Percentiles rank a stretch among this genome's conserved stretches.
phyloP scores from a whole-genome alignment of 2,113 vertebrate genomes.

The Tor tambroides region DNA sequence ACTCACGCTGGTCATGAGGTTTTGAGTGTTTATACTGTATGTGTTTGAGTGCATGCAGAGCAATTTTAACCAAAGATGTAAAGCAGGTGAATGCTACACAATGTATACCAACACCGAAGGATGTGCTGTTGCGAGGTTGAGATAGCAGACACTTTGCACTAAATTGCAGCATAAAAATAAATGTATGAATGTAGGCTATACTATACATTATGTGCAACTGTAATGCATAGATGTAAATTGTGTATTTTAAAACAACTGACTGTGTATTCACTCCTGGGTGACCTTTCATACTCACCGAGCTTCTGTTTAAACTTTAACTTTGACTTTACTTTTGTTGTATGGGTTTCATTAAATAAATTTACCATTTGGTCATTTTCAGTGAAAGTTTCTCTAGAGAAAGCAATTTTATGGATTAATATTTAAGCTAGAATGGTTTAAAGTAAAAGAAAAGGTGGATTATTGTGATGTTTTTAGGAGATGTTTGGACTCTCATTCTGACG shows the following conservation, averaged over 20 bases:
- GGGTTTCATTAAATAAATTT: neutral
- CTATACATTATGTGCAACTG: neutral
- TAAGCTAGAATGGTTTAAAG: neutral
- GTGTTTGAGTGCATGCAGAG: slow-evolving; percentile 9
- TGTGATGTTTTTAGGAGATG: neutral
- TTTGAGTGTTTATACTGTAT: slow-evolving; percentile 18
- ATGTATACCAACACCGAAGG: neutral
- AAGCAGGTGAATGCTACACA: slow-evolving; percentile 12
- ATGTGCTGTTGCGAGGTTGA: neutral
- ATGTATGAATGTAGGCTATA: neutral
- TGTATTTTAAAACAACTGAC: neutral
- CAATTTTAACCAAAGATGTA: neutral
- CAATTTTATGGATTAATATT: neutral
- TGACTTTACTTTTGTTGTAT: neutral
- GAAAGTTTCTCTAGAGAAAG: neutral
- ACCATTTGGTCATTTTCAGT: neutral
- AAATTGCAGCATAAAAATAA: neutral
- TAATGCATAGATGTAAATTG: neutral
- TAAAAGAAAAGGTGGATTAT: too few relatives aligned
- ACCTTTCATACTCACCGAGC: neutral
- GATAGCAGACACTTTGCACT: neutral
- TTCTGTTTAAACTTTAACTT: neutral
- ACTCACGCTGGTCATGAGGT: slow-evolving; percentile 30
- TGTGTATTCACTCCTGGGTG: neutral
- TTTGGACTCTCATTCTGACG: neutral